phyloP scores from a whole-genome alignment of 2,888 invertebrate genomes.

The Erannis defoliaria region DNA sequence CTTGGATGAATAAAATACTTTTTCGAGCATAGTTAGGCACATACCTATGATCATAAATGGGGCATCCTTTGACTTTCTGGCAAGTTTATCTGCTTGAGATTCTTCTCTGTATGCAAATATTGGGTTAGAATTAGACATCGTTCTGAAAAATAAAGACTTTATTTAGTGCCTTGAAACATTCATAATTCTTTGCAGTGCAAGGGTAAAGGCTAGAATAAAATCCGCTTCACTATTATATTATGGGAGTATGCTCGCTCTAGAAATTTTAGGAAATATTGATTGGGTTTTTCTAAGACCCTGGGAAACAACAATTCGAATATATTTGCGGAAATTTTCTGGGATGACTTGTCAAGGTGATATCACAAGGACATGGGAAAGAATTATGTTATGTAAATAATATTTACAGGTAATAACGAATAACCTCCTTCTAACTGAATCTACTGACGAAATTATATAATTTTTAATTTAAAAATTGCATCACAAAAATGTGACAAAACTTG shows the following conservation, averaged over 20 bases:
- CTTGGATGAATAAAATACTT: too few relatives aligned
- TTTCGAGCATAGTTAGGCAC: constrained; percentile 34
- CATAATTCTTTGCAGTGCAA: too few relatives aligned
- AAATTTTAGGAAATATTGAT: not conserved
- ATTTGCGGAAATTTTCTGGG: constrained; percentile 32
- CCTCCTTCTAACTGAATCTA: not conserved
- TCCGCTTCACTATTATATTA: too few relatives aligned
- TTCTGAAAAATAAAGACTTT: constrained; percentile 37
- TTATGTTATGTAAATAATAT: not conserved
- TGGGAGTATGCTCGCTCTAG: not conserved
- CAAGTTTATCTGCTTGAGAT: constrained; percentile 84
- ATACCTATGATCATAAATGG: constrained; percentile 91
- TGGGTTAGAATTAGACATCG: constrained; percentile 69
- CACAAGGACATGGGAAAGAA: constrained; percentile 6
- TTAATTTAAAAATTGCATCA: constrained; percentile 69
- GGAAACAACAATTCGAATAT: not conserved
- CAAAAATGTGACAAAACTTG: too few relatives aligned
- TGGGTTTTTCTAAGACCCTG: not conserved
- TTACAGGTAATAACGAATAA: not conserved
- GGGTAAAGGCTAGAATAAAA: too few relatives aligned
- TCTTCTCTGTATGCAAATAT: constrained; percentile 84
- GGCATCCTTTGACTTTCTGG: constrained; percentile 90
- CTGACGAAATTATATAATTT: constrained; percentile 68
- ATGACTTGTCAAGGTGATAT: constrained; percentile 9
- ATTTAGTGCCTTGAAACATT: not conserved